phyloP scores from a whole-genome alignment of 2,797 vertebrate genomes.

The Catharus ustulatus region DNA sequence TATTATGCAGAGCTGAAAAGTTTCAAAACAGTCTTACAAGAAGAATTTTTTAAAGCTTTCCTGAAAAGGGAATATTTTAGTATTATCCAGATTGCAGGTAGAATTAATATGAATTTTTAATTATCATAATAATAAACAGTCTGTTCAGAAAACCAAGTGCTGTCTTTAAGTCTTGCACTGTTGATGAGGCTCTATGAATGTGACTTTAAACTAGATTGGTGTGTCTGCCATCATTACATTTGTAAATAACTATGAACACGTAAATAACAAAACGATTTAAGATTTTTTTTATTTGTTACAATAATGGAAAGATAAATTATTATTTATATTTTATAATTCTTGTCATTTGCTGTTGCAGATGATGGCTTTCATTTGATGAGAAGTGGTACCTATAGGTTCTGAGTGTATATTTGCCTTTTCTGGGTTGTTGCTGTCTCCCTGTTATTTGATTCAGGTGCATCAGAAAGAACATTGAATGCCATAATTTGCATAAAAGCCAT shows the following conservation, averaged over 20 bases:
- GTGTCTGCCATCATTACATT: not conserved
- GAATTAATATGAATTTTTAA: not conserved
- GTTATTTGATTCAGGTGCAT: not conserved
- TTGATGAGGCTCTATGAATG: not conserved
- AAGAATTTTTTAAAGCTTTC: not conserved
- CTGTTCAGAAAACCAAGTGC: not conserved
- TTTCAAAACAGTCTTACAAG: slow-evolving; percentile 34
- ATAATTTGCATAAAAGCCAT: not conserved
- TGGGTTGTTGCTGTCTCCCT: not conserved
- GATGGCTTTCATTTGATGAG: not conserved
- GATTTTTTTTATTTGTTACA: not conserved
- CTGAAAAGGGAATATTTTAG: not conserved
- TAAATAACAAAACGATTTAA: not conserved
- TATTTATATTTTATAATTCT: not conserved
- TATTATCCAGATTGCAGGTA: not conserved
- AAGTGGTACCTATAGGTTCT: not conserved
- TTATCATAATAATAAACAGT: not conserved
- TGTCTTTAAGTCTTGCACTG: not conserved
- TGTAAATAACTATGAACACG: not conserved
- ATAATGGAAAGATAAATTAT: not conserved
- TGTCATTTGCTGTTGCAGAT: not conserved
- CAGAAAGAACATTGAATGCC: not conserved
- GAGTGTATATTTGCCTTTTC: not conserved
- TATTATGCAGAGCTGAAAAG: slow-evolving; percentile 19
- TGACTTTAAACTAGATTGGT: not conserved